Conservation (phyloP, 1,140 invertebrate genomes). For the Aradophagus sp. region DNA sequence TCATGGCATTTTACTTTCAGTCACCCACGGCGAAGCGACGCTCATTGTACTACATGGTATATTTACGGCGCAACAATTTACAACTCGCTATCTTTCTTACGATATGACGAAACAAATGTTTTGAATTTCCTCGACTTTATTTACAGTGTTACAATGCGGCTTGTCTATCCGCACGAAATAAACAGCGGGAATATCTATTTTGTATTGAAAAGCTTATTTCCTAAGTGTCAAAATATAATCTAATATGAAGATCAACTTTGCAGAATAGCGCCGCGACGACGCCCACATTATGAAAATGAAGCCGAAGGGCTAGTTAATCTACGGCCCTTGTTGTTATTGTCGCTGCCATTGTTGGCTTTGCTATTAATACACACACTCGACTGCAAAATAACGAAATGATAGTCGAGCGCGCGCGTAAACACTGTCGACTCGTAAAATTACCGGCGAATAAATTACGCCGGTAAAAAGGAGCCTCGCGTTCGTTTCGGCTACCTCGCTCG, state of each 20-base stretch:
- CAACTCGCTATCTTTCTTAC: slow-evolving; percentile 42
- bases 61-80: slow-evolving; percentile 47
- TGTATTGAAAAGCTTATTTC: slow-evolving; percentile 55
- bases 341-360: no score
- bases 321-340: no score
- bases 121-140: slow-evolving; percentile 49
- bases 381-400: no score
- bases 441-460: slow-evolving; percentile 33
- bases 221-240: slow-evolving; percentile 53
- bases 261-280: slow-evolving; percentile 1
- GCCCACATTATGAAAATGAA: slow-evolving; percentile 16
- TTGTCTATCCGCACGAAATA: slow-evolving; percentile 35
- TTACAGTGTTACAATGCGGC: slow-evolving; percentile 37
- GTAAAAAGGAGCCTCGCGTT: slow-evolving; percentile 6
- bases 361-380: no score
- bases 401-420: no score
- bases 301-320: slow-evolving; percentile 12
- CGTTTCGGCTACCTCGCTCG: slow-evolving; percentile 10
- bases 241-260: slow-evolving; percentile 30
- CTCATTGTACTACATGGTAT: slow-evolving; percentile 27
- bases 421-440: slow-evolving; percentile 36
- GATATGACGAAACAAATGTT: slow-evolving; percentile 43
- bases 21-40: slow-evolving; percentile 10
- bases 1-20: slow-evolving; percentile 21
- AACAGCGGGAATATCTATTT: slow-evolving; percentile 42